Evolutionary conservation across 1,140 invertebrate genomes (phyloP), one percentile per base, ranked within the genome.

Genomic region (Meloidogyne hapla): DNA sequence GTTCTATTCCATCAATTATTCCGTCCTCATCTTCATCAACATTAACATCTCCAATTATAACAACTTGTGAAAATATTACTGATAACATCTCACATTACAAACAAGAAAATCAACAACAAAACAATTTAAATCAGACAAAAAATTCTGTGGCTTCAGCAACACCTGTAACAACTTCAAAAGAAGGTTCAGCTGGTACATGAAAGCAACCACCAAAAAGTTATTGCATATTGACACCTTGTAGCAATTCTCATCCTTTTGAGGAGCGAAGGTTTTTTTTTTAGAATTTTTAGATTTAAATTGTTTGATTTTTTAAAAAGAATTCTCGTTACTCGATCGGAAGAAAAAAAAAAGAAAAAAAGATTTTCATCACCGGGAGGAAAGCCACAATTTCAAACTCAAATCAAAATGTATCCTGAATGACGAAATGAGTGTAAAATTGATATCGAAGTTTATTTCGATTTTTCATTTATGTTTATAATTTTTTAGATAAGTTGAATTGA

Each of bases 231-330:
- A 84, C 75, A 10, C 83, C 84, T 13, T 86, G 80, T 65, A 74
- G 76, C 33, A 81, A 87, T 71, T 87, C 86, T 5, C 85, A 86
- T 72, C 76, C 81, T 13, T 86, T 86, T 67, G 84, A 87, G 13
- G 86, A 86, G 63, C 77, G 85, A 28, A 73, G 56, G 71, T 73
- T 21, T 25, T 42, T 15, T 18, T 26, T n/a, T n/a, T n/a, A n/a
- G 25, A 8, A 18, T 23, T 25, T 15, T 70, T 45, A 6, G 12
- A 18, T 15, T 18, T 18, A 3, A 26, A 25, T 12, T 38, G n/a
- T n/a, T n/a, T 26, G 6, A 21, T 56, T 12, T 38, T 1, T 73
- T 64, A 13, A 21, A 63, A 13, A 72, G 73, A 56, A 69, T 83
- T 45, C 70, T 75, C 21, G 80, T 85, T 18, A 15, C 70, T 12